phyloP scores from a whole-genome alignment of 2,888 invertebrate species.

The Volucella inanis region DNA sequence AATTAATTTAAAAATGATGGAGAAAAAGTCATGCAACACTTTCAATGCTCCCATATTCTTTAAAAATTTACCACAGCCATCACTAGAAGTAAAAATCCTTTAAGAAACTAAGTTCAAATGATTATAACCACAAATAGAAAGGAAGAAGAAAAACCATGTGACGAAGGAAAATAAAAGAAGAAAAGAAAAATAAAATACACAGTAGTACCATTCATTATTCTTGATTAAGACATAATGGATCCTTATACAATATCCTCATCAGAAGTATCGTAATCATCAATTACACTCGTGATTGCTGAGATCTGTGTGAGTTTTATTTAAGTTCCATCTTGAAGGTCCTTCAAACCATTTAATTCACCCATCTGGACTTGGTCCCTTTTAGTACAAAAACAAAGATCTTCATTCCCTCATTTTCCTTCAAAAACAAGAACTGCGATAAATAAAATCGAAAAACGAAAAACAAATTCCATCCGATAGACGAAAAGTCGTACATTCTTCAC shows the following conservation, averaged over 20 bases:
- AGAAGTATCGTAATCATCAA: slow-evolving; percentile 71
- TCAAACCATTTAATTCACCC: slow-evolving; percentile 38
- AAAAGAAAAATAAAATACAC: slow-evolving; percentile 38
- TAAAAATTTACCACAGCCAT: too few species aligned
- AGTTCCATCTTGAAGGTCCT: slow-evolving; percentile 56
- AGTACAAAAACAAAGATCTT: slow-evolving; percentile 4
- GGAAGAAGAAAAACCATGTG: not conserved
- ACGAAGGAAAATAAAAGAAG: slow-evolving; percentile 26
- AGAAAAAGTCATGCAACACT: too few species aligned
- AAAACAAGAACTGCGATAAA: not conserved
- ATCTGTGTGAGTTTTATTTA: slow-evolving; percentile 60
- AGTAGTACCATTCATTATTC: slow-evolving; percentile 71
- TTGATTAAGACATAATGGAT: slow-evolving; percentile 72
- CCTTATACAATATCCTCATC: slow-evolving; percentile 72
- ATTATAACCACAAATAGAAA: too few species aligned
- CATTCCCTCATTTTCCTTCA: not conserved
- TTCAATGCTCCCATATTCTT: too few species aligned
- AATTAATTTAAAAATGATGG: too few species aligned
- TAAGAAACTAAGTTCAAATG: too few species aligned
- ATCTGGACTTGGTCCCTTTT: not conserved
- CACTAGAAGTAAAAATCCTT: too few species aligned
- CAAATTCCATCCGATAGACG: slow-evolving; percentile 24
- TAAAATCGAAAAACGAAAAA: slow-evolving; percentile 2
- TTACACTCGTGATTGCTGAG: slow-evolving; percentile 50
- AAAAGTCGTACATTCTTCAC: slow-evolving; percentile 33